phyloP scores from a whole-genome alignment of 2,797 vertebrate species.

The Prionace glauca region DNA sequence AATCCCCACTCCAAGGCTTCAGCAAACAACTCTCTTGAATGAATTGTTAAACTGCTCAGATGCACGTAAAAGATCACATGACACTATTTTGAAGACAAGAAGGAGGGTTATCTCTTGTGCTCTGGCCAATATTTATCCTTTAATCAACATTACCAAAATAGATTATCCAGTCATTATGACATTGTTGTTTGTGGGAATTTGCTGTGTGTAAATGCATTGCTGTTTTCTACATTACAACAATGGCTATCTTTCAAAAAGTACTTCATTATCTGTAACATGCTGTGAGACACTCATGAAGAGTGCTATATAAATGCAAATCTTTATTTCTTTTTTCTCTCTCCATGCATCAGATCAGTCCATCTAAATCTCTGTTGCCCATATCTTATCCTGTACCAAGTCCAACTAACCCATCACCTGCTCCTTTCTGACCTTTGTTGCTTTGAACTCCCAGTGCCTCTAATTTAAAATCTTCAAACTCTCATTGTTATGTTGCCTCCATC shows the following conservation, averaged over 20 bases:
- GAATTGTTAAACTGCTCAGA: background rate
- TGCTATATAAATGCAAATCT: background rate
- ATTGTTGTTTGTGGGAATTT: background rate
- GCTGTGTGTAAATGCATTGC: background rate
- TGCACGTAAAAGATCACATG: background rate
- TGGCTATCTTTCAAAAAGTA: background rate
- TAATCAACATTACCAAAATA: background rate
- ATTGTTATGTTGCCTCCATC: background rate
- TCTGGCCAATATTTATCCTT: background rate
- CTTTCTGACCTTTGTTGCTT: background rate
- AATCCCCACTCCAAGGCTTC: background rate
- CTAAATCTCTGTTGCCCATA: background rate
- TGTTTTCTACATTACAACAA: background rate
- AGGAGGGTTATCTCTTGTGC: background rate
- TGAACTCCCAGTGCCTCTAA: background rate
- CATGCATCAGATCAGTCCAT: background rate
- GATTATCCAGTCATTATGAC: background rate
- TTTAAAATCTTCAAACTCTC: background rate
- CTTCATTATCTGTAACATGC: background rate
- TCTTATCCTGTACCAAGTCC: background rate
- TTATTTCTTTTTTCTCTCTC: background rate
- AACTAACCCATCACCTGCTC: background rate
- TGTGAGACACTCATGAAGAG: background rate
- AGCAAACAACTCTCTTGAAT: background rate
- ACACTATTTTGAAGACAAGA: background rate